These are phyloP conservation scores for Liopterus haemorrhoidalis DNA, from an alignment of 2,888 invertebrate genomes.

Conservation along the genomic window DNA sequence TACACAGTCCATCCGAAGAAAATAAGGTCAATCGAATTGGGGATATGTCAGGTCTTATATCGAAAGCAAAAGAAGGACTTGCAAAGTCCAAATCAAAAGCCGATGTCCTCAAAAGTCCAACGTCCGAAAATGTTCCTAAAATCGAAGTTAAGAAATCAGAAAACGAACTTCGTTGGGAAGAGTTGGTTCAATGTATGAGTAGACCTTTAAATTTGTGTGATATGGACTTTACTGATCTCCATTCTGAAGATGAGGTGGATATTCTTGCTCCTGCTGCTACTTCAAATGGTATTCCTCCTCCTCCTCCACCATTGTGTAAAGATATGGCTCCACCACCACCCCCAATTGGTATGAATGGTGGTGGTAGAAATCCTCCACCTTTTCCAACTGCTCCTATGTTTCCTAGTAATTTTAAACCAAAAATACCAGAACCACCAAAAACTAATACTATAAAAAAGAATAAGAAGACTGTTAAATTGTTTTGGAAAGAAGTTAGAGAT, in stretches of 20 bases:
- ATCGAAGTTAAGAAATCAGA: slow-evolving; percentile 78
- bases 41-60: slow-evolving; percentile 84
- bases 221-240: slow-evolving; percentile 92
- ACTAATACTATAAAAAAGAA: slow-evolving; percentile 66
- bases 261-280: slow-evolving; percentile 61
- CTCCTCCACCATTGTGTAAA: slow-evolving; percentile 65
- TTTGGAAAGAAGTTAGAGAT: slow-evolving; percentile 94
- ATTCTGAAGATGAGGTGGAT: slow-evolving; percentile 81
- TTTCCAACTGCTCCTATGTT: slow-evolving; percentile 50
- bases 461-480: slow-evolving; percentile 94
- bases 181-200: slow-evolving; percentile 65
- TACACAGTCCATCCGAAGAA: slow-evolving; percentile 51
- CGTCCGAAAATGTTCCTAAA: slow-evolving; percentile 61
- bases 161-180: slow-evolving; percentile 94
- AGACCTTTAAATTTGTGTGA: slow-evolving; percentile 82
- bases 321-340: slow-evolving; percentile 45
- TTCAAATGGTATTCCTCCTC: slow-evolving; percentile 66
- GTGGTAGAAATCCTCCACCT: slow-evolving; percentile 47
- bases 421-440: slow-evolving; percentile 32
- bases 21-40: slow-evolving; percentile 61
- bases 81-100: slow-evolving; percentile 80
- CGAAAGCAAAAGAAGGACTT: slow-evolving; percentile 88
- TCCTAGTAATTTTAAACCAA: slow-evolving; percentile 37
- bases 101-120: slow-evolving; percentile 67
- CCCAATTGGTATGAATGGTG: slow-evolving; percentile 51